Base-by-base conservation (phyloP, 2,113 vertebrate genomes). In the Otocyon megalotis region DNA sequence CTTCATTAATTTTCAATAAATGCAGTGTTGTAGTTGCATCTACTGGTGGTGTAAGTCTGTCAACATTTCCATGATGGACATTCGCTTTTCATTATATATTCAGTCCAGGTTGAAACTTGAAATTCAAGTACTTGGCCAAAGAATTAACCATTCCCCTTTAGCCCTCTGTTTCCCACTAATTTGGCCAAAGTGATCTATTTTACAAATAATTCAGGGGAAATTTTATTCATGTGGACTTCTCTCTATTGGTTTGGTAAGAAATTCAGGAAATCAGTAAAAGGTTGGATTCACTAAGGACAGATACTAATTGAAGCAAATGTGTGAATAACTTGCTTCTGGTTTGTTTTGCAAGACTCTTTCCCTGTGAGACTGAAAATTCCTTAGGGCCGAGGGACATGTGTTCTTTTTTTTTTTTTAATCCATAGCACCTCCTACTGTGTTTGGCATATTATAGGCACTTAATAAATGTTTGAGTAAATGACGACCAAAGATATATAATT, bases 1-100 rank as follows among this genome's bases (percentile, higher is more conserved):
- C 97, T 98, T 97, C 98, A 97, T 99, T 98, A 98, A 98, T 98
- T 98, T 98, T 98, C 98, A 98, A 85, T 98, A 98, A 98, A 93
- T 95, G 96, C 81, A 97, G 50, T 63, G 80, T 96, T 96, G 93
- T 67, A 94, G 96, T 96, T 97, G 94, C 96, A 79, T 90, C 97
- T 97, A n/a, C 63, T 98, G 92, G 93, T 98, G 94, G 93, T 97
- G 80, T 93, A 83, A 96, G 88, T 93, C 92, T 97, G 96, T 97
- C 94, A 97, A 12, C 92, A n/a, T 98, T 97, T 97, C 95, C 84
- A 82, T 82, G 82, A 94, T 84, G 53, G 58, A 2, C 13, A 22
- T 80, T 96, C 14, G 15, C 50, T 50, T 82, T 81, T 72, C 96
- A 26, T 2, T 86, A 24, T 91, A 82, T 3, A 0, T 95, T 97